Percentiles rank a stretch among this genome's conserved stretches.
Conservation (phyloP, 2,797 vertebrate genomes). For the Allobates femoralis region DNA sequence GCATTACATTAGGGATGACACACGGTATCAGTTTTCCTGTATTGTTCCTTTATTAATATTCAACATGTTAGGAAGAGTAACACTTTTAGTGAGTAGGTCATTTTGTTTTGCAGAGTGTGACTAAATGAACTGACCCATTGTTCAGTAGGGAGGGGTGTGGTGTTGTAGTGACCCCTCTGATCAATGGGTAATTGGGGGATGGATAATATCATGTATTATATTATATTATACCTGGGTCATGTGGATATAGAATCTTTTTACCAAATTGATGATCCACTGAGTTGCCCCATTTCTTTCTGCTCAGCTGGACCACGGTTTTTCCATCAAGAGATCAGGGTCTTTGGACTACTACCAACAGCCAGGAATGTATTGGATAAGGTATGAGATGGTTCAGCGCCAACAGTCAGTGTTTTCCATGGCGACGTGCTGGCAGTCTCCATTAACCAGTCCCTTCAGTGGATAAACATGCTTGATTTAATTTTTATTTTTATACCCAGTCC, state of each 20-base stretch:
- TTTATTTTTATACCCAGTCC: conserved; percentile 78
- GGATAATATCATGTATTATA: conserved; percentile 58
- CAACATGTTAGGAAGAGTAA: neutral
- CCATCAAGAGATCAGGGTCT: conserved; percentile 98
- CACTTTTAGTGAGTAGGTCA: neutral
- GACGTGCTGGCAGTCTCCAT: conserved; percentile 96
- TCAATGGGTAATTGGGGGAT: neutral
- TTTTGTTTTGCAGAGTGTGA: neutral
- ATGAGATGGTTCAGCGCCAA: conserved; percentile 87
- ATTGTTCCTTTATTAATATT: neutral
- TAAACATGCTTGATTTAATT: conserved; percentile 79
- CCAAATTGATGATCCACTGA: conserved; percentile 86
- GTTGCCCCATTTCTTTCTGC: conserved; percentile 93
- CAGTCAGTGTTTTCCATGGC: conserved; percentile 90
- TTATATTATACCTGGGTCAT: conserved; percentile 57
- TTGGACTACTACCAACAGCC: conserved; percentile 96
- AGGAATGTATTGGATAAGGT: conserved; percentile 99
- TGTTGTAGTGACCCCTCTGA: neutral
- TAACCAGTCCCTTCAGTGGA: conserved; percentile 81
- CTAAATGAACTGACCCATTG: neutral
- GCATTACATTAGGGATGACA: neutral
- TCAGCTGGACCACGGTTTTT: conserved; percentile 96
- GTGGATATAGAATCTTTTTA: conserved; percentile 80
- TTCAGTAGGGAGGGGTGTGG: conserved; percentile 5
- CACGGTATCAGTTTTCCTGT: neutral